Evolutionary conservation across 2,113 vertebrate species (phyloP).

Genomic region (Melierax canorus): DNA sequence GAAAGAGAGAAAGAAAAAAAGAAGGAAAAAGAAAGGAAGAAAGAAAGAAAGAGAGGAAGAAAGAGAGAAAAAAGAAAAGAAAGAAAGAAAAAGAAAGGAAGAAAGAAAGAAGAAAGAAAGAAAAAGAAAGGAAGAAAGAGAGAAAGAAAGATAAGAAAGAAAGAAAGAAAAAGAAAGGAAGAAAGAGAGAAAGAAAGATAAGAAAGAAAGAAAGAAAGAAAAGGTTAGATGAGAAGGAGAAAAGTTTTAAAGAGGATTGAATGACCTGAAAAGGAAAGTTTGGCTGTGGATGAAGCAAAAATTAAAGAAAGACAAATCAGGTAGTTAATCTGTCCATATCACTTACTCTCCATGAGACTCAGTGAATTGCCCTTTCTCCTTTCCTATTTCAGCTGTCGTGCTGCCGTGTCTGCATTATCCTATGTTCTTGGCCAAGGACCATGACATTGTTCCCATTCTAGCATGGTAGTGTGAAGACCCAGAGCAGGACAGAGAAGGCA

Average conservation of each 20-base stretch:
- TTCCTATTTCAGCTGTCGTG: neutral
- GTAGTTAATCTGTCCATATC: neutral
- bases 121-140: neutral
- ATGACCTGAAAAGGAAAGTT: neutral
- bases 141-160: neutral
- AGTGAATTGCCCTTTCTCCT: neutral
- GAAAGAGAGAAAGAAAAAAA: neutral
- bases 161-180: no score
- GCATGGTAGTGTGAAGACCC: neutral
- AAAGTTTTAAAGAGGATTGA: neutral
- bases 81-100: no score
- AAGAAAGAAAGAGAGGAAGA: neutral
- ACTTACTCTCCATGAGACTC: neutral
- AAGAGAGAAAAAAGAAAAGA: neutral
- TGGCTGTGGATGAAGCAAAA: neutral
- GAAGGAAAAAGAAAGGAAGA: no score
- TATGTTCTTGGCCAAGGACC: neutral
- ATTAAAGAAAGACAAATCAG: neutral
- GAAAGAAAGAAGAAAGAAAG: neutral
- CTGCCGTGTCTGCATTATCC: neutral
- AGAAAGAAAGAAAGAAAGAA: neutral
- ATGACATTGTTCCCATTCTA: neutral
- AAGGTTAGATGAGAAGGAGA: neutral
- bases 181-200: no score
- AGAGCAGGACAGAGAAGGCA: neutral